phyloP scores from a whole-genome alignment of 2,113 vertebrate genomes.

The Grammomys dolichurus region DNA sequence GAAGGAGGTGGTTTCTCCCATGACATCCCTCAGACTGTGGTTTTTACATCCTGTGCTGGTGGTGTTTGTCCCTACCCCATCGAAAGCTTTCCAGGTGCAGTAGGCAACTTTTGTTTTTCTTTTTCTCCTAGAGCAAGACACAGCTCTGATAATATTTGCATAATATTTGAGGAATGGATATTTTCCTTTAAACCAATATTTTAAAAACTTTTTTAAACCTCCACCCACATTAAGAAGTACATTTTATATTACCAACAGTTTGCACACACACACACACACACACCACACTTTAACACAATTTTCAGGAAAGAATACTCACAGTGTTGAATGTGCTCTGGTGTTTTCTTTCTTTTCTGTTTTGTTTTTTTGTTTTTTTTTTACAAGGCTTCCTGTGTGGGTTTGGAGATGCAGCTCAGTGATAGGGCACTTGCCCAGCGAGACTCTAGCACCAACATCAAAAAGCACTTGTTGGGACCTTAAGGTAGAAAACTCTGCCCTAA shows the following conservation, averaged over 20 bases:
- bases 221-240: not conserved
- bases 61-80: not conserved
- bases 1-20: not conserved
- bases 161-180: conserved; percentile 2
- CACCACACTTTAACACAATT: not conserved
- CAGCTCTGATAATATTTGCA: not conserved
- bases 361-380: not conserved
- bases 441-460: not conserved
- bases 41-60: not conserved
- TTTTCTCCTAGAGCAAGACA: not conserved
- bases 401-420: not conserved
- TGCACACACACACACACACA: not conserved
- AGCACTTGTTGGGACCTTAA: not conserved
- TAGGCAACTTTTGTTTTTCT: not conserved
- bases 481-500: not conserved
- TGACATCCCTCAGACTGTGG: not conserved
- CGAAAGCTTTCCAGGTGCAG: not conserved
- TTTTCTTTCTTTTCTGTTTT: not conserved
- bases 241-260: not conserved
- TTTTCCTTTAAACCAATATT: conserved; percentile 34
- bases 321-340: not conserved
- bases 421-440: not conserved
- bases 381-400: not conserved
- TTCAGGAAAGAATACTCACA: not conserved
- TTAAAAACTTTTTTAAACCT: conserved; percentile 28